phyloP scores from a whole-genome alignment of 2,113 vertebrate genomes.

The Sitta europaea region DNA sequence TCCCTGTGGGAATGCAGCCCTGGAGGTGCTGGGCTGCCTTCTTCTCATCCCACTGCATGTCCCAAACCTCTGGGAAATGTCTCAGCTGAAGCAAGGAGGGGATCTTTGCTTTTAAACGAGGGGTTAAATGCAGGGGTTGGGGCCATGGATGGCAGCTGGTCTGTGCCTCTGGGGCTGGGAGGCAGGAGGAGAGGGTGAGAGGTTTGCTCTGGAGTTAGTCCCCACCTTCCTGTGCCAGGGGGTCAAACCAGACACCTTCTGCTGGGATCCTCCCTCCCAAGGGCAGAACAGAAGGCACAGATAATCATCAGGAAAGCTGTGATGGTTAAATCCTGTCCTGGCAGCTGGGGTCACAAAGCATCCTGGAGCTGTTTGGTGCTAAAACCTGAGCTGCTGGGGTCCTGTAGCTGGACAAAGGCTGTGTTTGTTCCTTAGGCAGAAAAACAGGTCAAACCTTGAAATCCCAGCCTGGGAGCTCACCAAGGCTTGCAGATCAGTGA shows the following conservation, averaged over 20 bases:
- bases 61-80: not conserved
- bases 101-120: not conserved
- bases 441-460: not conserved
- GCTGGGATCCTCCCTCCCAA: not conserved
- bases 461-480: not conserved
- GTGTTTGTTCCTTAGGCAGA: not conserved
- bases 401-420: not conserved
- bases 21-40: not conserved
- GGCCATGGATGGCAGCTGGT: accelerated
- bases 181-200: not conserved
- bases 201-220: not conserved
- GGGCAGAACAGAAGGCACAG: not conserved
- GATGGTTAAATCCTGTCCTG: not conserved
- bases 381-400: not conserved
- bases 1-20: not conserved
- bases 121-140: not conserved
- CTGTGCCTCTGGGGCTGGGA: not conserved
- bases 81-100: not conserved
- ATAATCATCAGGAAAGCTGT: not conserved
- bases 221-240: not conserved
- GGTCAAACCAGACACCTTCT: not conserved
- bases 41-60: not conserved
- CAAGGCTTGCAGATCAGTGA: not conserved
- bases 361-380: not conserved
- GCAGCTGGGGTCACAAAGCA: not conserved